Conservation (phyloP, 2,113 vertebrate species). For the Megaleporinus macrocephalus region DNA sequence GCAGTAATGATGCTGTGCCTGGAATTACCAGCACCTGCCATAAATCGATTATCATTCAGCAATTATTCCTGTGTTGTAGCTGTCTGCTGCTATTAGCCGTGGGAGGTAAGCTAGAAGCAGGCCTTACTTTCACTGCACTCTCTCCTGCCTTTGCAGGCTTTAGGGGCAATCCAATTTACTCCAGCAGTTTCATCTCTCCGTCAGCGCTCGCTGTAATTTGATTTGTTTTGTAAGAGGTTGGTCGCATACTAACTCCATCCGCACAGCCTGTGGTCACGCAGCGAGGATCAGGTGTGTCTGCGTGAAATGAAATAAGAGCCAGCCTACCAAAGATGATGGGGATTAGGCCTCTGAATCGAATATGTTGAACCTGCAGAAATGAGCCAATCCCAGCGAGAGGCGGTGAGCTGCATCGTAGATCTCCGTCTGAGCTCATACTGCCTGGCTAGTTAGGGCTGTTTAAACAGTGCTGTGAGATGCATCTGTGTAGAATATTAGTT, state of each 20-base stretch:
- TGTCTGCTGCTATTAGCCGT: neutral
- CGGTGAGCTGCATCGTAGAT: neutral
- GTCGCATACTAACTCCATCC: neutral
- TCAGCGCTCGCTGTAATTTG: neutral
- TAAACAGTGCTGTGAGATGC: neutral
- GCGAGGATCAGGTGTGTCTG: conserved; percentile 2
- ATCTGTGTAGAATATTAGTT: no score
- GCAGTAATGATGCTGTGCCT: neutral
- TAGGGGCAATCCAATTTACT: neutral
- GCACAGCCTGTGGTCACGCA: no score
- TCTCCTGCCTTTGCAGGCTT: neutral
- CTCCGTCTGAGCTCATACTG: neutral
- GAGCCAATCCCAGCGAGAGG: neutral
- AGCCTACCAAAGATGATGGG: neutral
- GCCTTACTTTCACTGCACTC: neutral
- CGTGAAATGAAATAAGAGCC: neutral
- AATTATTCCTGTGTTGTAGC: neutral
- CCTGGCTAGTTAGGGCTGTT: neutral
- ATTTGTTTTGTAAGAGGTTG: neutral
- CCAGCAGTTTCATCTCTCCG: neutral
- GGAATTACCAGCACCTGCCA: neutral
- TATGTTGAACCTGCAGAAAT: neutral
- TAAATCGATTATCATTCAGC: neutral
- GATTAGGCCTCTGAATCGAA: neutral
- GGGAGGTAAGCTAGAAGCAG: neutral